These are phyloP conservation scores for Nycticebus coucang DNA, from an alignment of 2,113 vertebrate genomes.

Conservation along the genomic window DNA sequence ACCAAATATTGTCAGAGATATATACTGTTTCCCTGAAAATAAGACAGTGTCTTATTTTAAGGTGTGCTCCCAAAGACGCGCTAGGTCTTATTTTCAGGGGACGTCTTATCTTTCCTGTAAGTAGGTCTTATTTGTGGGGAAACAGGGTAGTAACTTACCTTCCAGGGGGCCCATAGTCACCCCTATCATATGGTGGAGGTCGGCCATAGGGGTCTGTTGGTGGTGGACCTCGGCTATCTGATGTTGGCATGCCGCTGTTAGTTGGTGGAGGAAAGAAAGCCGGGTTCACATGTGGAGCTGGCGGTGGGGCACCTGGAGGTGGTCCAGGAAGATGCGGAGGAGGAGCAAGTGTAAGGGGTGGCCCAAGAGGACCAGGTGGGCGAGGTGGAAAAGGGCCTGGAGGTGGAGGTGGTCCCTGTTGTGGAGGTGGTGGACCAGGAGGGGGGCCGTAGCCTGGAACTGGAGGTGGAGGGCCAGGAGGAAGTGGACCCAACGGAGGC, in stretches of 20 bases:
- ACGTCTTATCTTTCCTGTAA: no score
- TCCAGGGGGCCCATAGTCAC: conserved; percentile 96
- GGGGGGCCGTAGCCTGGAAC: conserved; percentile 95
- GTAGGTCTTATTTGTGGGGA: no score
- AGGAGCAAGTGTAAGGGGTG: conserved; percentile 95
- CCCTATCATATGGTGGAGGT: conserved; percentile 96
- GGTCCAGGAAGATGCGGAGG: conserved; percentile 98
- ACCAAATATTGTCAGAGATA: not conserved
- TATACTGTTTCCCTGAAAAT: no score
- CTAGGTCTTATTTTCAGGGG: no score
- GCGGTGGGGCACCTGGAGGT: conserved; percentile 97
- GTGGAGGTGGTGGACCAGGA: conserved; percentile 95
- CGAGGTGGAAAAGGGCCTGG: conserved; percentile 96
- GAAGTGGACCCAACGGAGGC: conserved; percentile 95
- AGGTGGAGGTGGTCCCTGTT: conserved; percentile 95
- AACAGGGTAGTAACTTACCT: no score
- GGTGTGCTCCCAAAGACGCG: no score
- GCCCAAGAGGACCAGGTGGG: conserved; percentile 95
- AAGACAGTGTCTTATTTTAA: no score
- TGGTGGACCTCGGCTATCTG: conserved; percentile 95
- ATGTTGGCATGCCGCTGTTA: conserved; percentile 94
- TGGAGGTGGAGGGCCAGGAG: conserved; percentile 97
- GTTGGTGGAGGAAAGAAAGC: conserved; percentile 98
- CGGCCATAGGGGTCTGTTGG: conserved; percentile 96
- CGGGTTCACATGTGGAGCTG: conserved; percentile 98